Evolutionary conservation across 30 jellyfish, hydroid and myxozoan species (phyloP), one percentile per base, ranked within the genome.

Genomic region (Catostylus mosaicus): DNA sequence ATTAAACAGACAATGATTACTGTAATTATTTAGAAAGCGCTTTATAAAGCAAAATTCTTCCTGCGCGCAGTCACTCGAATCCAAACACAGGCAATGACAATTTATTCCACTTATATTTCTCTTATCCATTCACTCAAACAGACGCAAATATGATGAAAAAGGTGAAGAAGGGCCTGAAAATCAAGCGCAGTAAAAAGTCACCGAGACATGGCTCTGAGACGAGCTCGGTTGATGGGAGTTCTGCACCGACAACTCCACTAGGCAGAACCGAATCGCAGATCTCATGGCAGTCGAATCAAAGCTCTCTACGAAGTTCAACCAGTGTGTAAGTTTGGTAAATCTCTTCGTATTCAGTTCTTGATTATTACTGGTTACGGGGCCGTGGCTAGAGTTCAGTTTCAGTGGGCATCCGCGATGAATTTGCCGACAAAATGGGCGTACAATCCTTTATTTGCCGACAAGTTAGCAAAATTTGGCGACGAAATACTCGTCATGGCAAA

Each of bases 121-220:
- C 0, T 1, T 27, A 22, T 66, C 50, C 30, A 12, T 27, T 3
- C 20, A 12, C 31, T 35, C 31, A 31, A 23, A 22, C 70, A 45
- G 34, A 12, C 1, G 77, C 78, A 57, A 47, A 77, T 29, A 67
- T 37, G 43, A 65, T 80, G 90, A 80, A 80, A 79, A 64, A 65
- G 35, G 69, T 80, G 57, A 80, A 33, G 36, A 80, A 63, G 40
- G 37, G 27, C 38, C 31, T 65, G 38, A 65, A 32, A 9, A 24
- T 36, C 52, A 78, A 61, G 38, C 30, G 48, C 26, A 5, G 67
- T 38, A 62, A 36, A 69, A 37, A 59, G 27, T 77, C 88, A n/a
- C 0, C 31, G 40, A 77, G 67, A 18, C 19, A 30, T 1, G 89
- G 34, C 52, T 47, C 73, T 12, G 73, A 31, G 31, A 36, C 57